These are phyloP conservation scores for Balaeniceps rex DNA, from an alignment of 2,113 vertebrate genomes.

Conservation along the genomic window DNA sequence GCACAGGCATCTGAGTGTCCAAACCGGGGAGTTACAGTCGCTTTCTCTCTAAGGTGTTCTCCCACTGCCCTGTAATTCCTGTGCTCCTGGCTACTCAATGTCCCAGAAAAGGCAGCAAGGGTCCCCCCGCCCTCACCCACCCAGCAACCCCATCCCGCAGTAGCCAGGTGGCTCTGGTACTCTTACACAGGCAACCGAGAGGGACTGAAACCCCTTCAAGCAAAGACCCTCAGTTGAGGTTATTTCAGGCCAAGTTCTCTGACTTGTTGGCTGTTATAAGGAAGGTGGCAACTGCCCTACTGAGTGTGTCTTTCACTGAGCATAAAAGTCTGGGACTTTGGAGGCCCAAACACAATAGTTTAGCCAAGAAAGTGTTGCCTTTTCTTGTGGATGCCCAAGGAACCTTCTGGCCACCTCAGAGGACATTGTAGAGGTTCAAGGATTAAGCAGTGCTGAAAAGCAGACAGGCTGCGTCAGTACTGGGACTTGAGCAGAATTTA, in stretches of 20 bases:
- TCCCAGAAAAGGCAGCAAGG: neutral
- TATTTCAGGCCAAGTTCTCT: neutral
- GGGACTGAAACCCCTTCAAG: neutral
- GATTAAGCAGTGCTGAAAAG: neutral
- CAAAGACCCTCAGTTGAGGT: neutral
- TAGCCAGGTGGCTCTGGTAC: neutral
- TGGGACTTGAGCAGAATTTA: neutral
- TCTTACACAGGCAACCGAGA: neutral
- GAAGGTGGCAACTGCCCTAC: neutral
- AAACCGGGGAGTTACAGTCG: rapidly evolving
- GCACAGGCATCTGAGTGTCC: neutral
- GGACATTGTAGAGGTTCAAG: neutral
- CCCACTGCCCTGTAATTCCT: neutral
- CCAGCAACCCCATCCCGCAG: neutral
- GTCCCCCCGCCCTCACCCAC: too few relatives aligned
- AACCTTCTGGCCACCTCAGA: neutral
- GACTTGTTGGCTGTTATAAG: neutral
- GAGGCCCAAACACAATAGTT: neutral
- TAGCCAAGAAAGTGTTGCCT: neutral
- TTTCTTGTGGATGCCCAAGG: neutral
- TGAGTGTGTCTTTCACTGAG: neutral
- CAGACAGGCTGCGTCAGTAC: neutral
- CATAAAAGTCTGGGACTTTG: neutral
- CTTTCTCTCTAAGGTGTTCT: neutral
- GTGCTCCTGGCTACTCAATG: neutral